These are phyloP conservation scores for Todiramphus saurophagus DNA, from an alignment of 2,113 vertebrate species.

Conservation along the genomic window DNA sequence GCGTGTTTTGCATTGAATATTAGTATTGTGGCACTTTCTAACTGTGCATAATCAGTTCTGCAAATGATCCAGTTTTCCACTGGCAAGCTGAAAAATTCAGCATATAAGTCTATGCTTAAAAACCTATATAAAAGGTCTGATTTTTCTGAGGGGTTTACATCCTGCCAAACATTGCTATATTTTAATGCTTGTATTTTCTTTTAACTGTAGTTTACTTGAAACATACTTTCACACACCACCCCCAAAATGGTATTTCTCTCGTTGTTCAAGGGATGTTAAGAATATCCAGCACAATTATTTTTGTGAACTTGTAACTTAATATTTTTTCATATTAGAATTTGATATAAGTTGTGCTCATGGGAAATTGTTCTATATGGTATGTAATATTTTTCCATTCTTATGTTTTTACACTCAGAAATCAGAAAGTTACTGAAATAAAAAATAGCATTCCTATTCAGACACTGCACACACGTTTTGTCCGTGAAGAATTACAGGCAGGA, in stretches of 20 bases:
- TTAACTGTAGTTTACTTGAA: not conserved
- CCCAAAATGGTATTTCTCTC: not conserved
- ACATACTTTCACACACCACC: fast-evolving
- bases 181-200: not conserved
- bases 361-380: not conserved
- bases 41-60: not conserved
- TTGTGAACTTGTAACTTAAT: not conserved
- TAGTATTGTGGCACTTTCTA: not conserved
- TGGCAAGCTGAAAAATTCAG: not conserved
- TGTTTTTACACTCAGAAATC: not conserved
- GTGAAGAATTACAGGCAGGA: not conserved
- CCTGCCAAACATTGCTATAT: not conserved
- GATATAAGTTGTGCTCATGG: not conserved
- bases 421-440: not conserved
- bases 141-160: not conserved
- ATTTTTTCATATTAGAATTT: not conserved
- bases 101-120: not conserved
- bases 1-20: not conserved
- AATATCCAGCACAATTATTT: not conserved
- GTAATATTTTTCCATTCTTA: not conserved
- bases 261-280: not conserved
- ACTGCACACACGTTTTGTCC: not conserved
- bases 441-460: not conserved
- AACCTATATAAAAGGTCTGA: not conserved
- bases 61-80: not conserved